Evolutionary conservation across 1,140 invertebrate species (phyloP), one percentile per base, ranked within the genome.

Genomic region (Archivesica marissinica): DNA sequence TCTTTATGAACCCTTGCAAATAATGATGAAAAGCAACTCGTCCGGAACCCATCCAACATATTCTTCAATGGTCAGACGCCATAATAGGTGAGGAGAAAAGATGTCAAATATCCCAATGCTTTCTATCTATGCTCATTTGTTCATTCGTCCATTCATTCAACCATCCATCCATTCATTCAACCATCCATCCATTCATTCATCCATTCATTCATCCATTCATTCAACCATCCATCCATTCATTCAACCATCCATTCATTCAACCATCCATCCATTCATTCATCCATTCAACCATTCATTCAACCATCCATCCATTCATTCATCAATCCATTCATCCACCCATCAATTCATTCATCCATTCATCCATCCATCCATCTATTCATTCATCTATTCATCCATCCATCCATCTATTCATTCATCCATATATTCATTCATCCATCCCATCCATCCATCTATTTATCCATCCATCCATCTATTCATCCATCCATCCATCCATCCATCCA

Each of bases 21-120:
- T n/a, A 7, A 52, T 52, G 50, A 52, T 52, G 23, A 52, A 52
- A 52, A 52, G 3, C 3, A 52, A n/a, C 50, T n/a, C 50, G 17
- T 23, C 33, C 1, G 4, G 4, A 30, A 28, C 56, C 7, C 9
- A 11, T 59, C 7, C 56, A 28, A 64, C 59, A 64, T 64, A 35
- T 17, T 35, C 59, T 17, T 64, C 59, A 35, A 64, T 11, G 38
- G 38, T 33, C 2, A 64, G 38, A 35, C 6, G 4, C 20, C 33
- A 64, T 35, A 64, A 64, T 35, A 64, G 59, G 59, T 64, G 30
- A 64, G 59, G 9, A 33, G 4, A n/a, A 52, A 52, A n/a, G 50
- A 52, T 11, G 17, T 52, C 17, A 52, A 3, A 52, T 23, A 52
- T 52, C 17, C 4, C 3, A n/a, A 52, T 52, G 50, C 3, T 17